Base-by-base conservation (phyloP, 2,797 vertebrate species). In the Parambassis ranga region DNA sequence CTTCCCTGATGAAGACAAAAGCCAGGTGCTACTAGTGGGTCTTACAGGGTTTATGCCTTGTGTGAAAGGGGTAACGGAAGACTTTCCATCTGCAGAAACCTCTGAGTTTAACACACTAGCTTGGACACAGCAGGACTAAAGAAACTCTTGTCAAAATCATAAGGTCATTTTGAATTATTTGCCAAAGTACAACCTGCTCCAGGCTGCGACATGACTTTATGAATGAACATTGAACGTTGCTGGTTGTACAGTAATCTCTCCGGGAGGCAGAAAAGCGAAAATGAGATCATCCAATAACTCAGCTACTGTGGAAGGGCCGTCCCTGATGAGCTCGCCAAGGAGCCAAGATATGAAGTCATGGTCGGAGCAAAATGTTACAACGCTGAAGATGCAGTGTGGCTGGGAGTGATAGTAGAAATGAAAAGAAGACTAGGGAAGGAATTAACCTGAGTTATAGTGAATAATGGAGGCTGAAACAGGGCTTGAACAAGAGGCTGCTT, bases 201-300 rank as follows among this genome's bases (percentile, higher is more conserved):
- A 41, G 49, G 52, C 53, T 58, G 65, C 62, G 66, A 83, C 66
- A 19, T 22, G 62, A 31, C 77, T 86, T 86, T 82, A 77, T 88
- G 85, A 87, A 90, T 83, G 82, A 81, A 83, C 75, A 55, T 75
- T 48, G 56, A 71, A n/a, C n/a, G 67, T 77, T 51, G 39, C 50
- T 7, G 56, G 22, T 53, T 64, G 71, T 62, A 58, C 65, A 19
- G 64, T 44, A 59, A 80, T 75, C 52, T 78, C 43, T 68, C 37
- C 3, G 57, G 70, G n/a, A n/a, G n/a, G 66, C 62, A 24, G 77
- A 49, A 26, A 66, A 61, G 53, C 16, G 20, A 81, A 78, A 84
- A 81, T 82, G 71, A 86, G 75, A 81, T 83, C 85, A 88, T 87
- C 73, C 76, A 85, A 79, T 87, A 87, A 87, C 69, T 83, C 74